Conservation (phyloP, 2,888 invertebrate genomes). For the Polyommatus iphigenia region DNA sequence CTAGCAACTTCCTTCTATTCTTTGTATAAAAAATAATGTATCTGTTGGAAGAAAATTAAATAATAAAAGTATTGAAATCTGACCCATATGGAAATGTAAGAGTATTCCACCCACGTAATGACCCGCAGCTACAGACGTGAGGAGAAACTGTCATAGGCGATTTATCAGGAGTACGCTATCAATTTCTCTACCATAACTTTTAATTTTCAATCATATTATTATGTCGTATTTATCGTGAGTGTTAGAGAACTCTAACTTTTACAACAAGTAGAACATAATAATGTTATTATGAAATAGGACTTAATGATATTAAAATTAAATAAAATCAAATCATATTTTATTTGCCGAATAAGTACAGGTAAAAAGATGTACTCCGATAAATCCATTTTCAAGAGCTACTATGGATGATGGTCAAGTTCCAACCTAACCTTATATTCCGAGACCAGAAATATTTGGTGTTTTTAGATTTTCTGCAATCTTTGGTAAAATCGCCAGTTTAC, state of each 20-base stretch:
- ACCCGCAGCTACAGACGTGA: conserved; percentile 11
- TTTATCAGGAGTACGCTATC: not conserved
- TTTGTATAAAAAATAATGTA: no score
- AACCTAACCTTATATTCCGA: no score
- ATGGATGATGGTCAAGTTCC: no score
- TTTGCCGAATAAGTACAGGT: no score
- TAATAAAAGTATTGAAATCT: not conserved
- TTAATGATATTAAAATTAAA: no score
- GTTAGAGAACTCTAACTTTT: not conserved
- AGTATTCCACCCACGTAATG: not conserved
- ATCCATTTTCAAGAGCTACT: no score
- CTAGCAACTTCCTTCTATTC: no score
- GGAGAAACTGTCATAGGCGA: not conserved
- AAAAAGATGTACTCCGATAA: no score
- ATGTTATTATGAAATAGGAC: no score
- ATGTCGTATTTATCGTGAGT: not conserved
- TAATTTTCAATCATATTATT: not conserved
- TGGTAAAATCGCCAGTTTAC: not conserved
- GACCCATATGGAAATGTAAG: not conserved
- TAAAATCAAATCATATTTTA: no score
- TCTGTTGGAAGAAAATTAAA: not conserved
- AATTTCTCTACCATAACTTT: not conserved
- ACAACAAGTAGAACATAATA: not conserved
- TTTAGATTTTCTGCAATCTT: not conserved
- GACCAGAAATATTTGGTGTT: no score